These are phyloP conservation scores for Chiridota heheva DNA, from an alignment of 35 echinoderm and acorn worm species.

Conservation along the genomic window DNA sequence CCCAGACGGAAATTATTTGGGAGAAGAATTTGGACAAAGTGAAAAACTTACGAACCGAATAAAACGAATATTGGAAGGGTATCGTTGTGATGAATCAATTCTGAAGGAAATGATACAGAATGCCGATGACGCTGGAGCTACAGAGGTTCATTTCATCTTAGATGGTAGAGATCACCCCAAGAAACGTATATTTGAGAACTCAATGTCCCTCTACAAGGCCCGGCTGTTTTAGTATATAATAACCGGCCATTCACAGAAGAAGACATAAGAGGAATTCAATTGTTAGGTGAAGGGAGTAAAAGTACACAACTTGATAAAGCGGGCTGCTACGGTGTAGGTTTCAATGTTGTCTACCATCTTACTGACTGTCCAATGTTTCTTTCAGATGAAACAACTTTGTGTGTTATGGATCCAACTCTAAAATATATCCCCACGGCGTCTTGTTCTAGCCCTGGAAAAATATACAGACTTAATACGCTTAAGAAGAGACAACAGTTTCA, in stretches of 20 bases:
- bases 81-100: slow-evolving; percentile 26
- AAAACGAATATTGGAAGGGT: slow-evolving; percentile 22
- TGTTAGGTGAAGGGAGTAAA: slow-evolving; percentile 67
- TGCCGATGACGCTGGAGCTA: slow-evolving; percentile 56
- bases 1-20: no score
- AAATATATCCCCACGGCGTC: slow-evolving; percentile 44
- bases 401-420: slow-evolving; percentile 60
- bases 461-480: not conserved
- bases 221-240: slow-evolving; percentile 71
- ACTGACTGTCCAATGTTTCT: slow-evolving; percentile 79
- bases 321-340: slow-evolving; percentile 61
- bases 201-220: not conserved
- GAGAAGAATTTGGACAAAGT: slow-evolving; percentile 44
- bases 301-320: slow-evolving; percentile 29
- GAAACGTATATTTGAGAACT: not conserved
- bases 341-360: slow-evolving; percentile 64
- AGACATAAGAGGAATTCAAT: slow-evolving; percentile 74
- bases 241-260: slow-evolving; percentile 58
- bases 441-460: slow-evolving; percentile 28
- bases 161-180: not conserved
- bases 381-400: slow-evolving; percentile 25
- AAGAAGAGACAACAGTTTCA: not conserved
- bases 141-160: slow-evolving; percentile 4
- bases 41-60: slow-evolving; percentile 58
- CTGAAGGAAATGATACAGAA: slow-evolving; percentile 76